phyloP scores from a whole-genome alignment of 2,797 vertebrate genomes.

The Danio kyathit region DNA sequence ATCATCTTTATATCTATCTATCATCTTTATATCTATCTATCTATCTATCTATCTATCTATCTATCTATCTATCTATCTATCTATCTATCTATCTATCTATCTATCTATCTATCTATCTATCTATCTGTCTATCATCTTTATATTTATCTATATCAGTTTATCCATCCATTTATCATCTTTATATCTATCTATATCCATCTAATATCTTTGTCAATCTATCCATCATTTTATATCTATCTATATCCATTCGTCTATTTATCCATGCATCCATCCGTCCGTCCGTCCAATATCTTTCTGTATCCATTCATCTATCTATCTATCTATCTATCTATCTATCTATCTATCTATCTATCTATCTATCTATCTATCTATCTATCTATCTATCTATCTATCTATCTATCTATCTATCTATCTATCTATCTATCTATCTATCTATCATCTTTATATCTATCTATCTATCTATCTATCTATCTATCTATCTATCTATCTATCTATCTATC shows the following conservation, averaged over 20 bases:
- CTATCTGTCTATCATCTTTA: not conserved
- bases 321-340: not conserved
- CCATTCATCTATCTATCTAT: no score
- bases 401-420: no score
- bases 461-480: not conserved
- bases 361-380: not conserved
- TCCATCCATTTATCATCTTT: not conserved
- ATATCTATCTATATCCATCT: accelerated
- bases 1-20: not conserved
- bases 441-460: not conserved
- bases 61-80: not conserved
- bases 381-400: no score
- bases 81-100: not conserved
- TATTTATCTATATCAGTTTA: not conserved
- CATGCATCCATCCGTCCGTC: no score
- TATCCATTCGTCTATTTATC: not conserved
- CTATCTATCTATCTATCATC: not conserved
- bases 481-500: not conserved
- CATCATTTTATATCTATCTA: not conserved
- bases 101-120: not conserved
- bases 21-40: not conserved
- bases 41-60: not conserved
- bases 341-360: not conserved
- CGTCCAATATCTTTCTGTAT: no score
- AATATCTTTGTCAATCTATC: no score